phyloP scores from a whole-genome alignment of 2,797 vertebrate species.

The Anisognathus igniventris region DNA sequence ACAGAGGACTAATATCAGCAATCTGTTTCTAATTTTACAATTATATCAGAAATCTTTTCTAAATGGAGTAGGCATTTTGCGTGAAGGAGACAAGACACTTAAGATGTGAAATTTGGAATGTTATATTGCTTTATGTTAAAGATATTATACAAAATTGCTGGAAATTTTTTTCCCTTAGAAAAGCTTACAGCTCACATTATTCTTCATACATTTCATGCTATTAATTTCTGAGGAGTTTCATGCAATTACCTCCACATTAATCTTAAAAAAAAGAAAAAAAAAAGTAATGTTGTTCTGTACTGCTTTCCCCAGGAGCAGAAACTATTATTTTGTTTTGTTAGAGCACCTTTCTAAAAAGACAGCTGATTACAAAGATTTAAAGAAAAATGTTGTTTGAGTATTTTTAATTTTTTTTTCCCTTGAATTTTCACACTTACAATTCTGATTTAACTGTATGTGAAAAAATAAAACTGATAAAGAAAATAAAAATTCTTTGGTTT shows the following conservation, averaged over 20 bases:
- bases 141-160: not conserved
- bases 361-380: not conserved
- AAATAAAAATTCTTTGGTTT: not conserved
- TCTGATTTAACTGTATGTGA: not conserved
- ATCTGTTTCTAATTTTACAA: slow-evolving; percentile 24
- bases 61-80: not conserved
- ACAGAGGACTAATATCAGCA: slow-evolving; percentile 5
- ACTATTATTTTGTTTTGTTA: not conserved
- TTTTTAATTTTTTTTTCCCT: not conserved
- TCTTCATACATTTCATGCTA: not conserved
- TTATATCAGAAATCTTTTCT: not conserved
- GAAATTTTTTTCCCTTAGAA: not conserved
- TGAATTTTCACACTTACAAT: not conserved
- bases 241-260: not conserved
- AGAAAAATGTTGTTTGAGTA: not conserved
- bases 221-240: not conserved
- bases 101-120: not conserved
- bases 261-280: not conserved
- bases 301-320: not conserved
- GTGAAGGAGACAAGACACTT: not conserved
- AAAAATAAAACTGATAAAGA: not conserved
- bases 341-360: not conserved
- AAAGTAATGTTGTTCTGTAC: not conserved
- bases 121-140: not conserved
- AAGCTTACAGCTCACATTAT: not conserved